Percentiles rank a stretch among this genome's conserved stretches.
phyloP scores from a whole-genome alignment of 2,113 vertebrate genomes.

The Acrocephalus kingi region DNA sequence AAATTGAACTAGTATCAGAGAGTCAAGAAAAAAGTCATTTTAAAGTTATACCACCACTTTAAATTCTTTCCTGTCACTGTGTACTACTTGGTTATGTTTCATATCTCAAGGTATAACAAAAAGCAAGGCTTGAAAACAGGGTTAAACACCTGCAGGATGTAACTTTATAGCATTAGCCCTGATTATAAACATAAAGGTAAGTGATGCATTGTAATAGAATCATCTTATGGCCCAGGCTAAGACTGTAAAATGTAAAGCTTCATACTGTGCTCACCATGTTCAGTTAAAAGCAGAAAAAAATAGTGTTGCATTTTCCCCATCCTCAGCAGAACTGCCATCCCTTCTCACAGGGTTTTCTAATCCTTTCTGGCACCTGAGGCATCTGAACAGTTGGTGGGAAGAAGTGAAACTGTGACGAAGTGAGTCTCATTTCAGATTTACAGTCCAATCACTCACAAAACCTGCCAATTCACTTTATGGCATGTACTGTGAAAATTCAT shows the following conservation, averaged over 20 bases:
- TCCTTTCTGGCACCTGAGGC: constrained; percentile 69
- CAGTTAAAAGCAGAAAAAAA: constrained; percentile 63
- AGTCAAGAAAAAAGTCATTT: neutral
- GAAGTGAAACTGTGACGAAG: constrained; percentile 34
- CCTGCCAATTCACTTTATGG: constrained; percentile 35
- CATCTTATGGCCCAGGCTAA: neutral
- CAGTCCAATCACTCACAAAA: constrained; percentile 41
- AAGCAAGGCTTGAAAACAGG: neutral
- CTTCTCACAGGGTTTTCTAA: constrained; percentile 62
- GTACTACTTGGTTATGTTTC: neutral
- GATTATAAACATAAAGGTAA: constrained; percentile 64
- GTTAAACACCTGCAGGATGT: constrained; percentile 26
- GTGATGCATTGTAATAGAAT: constrained; percentile 34
- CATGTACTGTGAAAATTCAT: constrained; percentile 42
- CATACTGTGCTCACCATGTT: constrained; percentile 4
- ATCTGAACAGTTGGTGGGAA: constrained; percentile 65
- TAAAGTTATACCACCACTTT: neutral
- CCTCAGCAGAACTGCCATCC: constrained; percentile 76
- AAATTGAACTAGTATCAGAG: neutral
- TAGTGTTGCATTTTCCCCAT: constrained; percentile 24
- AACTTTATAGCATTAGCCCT: constrained; percentile 42
- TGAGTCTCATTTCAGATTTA: constrained; percentile 56
- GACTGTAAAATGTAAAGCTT: constrained; percentile 41
- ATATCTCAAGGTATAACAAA: neutral
- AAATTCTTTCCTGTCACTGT: neutral